Conservation (phyloP, 2,888 invertebrate species). For the Nymphalis c-album region DNA sequence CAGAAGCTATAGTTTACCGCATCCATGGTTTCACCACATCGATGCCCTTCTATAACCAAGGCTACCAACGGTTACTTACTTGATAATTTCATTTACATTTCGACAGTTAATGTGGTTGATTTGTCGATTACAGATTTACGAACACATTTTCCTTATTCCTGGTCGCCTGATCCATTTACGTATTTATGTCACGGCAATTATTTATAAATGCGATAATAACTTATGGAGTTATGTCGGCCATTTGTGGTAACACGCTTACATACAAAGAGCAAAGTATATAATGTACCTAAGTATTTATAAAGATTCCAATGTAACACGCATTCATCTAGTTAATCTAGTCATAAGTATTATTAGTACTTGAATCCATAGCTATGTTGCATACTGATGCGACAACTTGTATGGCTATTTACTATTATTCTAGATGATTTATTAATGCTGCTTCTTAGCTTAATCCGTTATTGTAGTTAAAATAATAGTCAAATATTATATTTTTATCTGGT, state of each 20-base stretch:
- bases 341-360: conserved; percentile 5
- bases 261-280: not conserved
- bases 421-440: not conserved
- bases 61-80: conserved; percentile 6
- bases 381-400: not conserved
- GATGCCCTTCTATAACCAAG: conserved; percentile 18
- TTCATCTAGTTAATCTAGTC: conserved; percentile 5
- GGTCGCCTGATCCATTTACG: conserved; percentile 28
- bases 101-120: conserved; percentile 14
- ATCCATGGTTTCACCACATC: conserved; percentile 9
- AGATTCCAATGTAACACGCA: conserved; percentile 1
- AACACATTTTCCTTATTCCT: conserved; percentile 36
- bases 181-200: conserved; percentile 38
- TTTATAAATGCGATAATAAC: conserved; percentile 21
- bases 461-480: too few relatives aligned
- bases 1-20: conserved; percentile 10
- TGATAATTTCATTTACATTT: conserved; percentile 18
- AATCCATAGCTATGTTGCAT: not conserved
- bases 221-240: conserved; percentile 7
- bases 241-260: not conserved
- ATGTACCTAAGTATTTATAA: not conserved
- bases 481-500: too few relatives aligned
- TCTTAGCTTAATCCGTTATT: too few relatives aligned
- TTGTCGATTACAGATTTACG: conserved; percentile 9
- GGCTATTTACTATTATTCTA: not conserved